These are phyloP conservation scores for Alaudala cheleensis DNA, from an alignment of 2,113 vertebrate genomes.

Conservation along the genomic window DNA sequence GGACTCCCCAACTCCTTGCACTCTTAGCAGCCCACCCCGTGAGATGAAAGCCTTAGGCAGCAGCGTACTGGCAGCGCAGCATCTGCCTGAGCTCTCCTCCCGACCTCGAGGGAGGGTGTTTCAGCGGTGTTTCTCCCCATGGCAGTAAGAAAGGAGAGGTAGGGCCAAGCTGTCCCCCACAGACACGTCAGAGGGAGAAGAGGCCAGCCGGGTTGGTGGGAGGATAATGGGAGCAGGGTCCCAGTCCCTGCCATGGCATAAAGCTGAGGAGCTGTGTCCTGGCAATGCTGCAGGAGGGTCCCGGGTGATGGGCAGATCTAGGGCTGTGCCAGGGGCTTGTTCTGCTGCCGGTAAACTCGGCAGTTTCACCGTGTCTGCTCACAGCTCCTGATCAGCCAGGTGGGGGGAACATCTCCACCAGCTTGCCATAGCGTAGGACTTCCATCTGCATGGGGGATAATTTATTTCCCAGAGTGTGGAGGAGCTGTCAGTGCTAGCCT, in stretches of 20 bases:
- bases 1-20: not conserved
- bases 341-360: not conserved
- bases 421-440: not conserved
- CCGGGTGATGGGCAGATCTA: not conserved
- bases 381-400: not conserved
- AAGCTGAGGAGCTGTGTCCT: not conserved
- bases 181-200: rapidly evolving
- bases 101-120: not conserved
- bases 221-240: not conserved
- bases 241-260: rapidly evolving
- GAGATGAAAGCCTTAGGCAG: not conserved
- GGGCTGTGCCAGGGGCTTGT: not conserved
- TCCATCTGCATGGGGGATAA: not conserved
- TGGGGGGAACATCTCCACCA: not conserved
- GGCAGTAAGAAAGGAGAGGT: not conserved
- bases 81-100: not conserved
- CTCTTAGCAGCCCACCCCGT: not conserved
- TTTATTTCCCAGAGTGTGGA: not conserved
- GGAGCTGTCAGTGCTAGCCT: not conserved
- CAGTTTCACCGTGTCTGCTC: not conserved
- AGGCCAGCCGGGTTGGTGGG: not conserved
- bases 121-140: not conserved
- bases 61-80: rapidly evolving
- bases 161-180: not conserved
- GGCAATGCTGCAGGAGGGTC: not conserved